Evolutionary conservation across 2,888 invertebrate genomes (phyloP), one percentile per base, ranked within the genome.

Genomic region (Xanthostigma xanthostigma): DNA sequence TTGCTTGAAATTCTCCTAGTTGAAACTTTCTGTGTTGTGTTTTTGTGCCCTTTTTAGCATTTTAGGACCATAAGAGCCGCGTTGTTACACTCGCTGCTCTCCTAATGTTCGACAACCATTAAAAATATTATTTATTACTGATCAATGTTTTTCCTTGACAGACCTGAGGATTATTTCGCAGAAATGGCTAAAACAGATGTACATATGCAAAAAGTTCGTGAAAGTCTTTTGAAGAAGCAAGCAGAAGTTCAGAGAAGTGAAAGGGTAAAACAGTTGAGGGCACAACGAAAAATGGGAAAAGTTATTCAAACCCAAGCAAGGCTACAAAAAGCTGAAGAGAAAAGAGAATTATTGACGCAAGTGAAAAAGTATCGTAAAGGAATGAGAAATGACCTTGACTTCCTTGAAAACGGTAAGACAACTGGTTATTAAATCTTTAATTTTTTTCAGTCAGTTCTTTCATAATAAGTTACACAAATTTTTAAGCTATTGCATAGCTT

Each of bases 171-270:
- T 67, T 98, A 94, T 66, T 97, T 95, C 69, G 98, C 97, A 0
- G 92, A 98, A 73, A 98, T 98, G 98, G 93, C 92, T 0, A 98
- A 98, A 66, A 76, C 89, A 11, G 98, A 98, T 68, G 80, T 79
- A 36, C 98, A 98, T 60, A 98, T 98, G 98, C 92, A 94, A 60
- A 95, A 93, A 68, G 83, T 94, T 0, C 76, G 92, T 44, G 76
- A 84, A 60, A 84, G 83, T 60, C 65, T 95, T 34, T 74, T 90
- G 70, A 79, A 86, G 27, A 89, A 90, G 62, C 88, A 96, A 61
- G 78, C 81, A 11, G 81, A 84, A 11, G 84, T 89, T 56, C 88
- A 93, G 47, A 78, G 87, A 54, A 84, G 87, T 0, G 96, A 97
- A 63, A 87, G 92, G 62, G 86, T 93, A 0, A 79, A 88, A 54